Evolutionary conservation across 2,888 invertebrate species (phyloP).

Genomic region (Eubasilissa splendida): DNA sequence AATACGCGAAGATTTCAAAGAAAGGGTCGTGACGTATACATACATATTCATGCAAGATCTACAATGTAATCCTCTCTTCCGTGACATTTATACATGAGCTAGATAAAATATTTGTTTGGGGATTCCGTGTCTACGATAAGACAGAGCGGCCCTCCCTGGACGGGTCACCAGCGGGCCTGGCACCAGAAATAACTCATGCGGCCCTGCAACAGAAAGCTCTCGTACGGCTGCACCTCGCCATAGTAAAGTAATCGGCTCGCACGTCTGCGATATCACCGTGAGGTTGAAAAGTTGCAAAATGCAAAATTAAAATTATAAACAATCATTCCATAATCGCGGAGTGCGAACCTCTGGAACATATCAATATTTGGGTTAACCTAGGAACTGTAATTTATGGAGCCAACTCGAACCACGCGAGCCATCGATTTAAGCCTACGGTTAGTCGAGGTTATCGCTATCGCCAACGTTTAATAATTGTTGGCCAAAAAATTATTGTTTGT

Average conservation of each 20-base stretch:
- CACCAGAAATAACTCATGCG: conserved; percentile 20
- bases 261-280: background rate
- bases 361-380: too few species aligned
- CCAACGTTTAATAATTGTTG: conserved; percentile 18
- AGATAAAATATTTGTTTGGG: conserved; percentile 39
- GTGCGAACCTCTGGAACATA: too few species aligned
- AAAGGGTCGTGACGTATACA: conserved; percentile 20
- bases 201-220: conserved; percentile 1
- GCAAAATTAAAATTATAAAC: too few species aligned
- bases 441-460: conserved; percentile 34
- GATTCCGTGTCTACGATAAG: conserved; percentile 22
- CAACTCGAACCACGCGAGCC: conserved; percentile 24
- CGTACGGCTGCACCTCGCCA: too few species aligned
- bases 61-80: conserved; percentile 6
- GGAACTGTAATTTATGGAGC: background rate
- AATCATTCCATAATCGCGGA: too few species aligned
- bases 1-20: conserved; percentile 10
- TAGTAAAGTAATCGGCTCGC: background rate
- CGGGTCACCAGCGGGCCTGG: conserved; percentile 25
- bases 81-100: conserved; percentile 22
- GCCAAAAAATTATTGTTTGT: conserved; percentile 12
- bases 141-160: background rate
- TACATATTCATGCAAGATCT: background rate
- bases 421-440: conserved; percentile 4
- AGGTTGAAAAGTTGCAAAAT: background rate